Percentiles rank a stretch among this genome's conserved stretches.
These are phyloP conservation scores for Petroica traversi DNA, from an alignment of 2,113 vertebrate species.

Conservation along the genomic window DNA sequence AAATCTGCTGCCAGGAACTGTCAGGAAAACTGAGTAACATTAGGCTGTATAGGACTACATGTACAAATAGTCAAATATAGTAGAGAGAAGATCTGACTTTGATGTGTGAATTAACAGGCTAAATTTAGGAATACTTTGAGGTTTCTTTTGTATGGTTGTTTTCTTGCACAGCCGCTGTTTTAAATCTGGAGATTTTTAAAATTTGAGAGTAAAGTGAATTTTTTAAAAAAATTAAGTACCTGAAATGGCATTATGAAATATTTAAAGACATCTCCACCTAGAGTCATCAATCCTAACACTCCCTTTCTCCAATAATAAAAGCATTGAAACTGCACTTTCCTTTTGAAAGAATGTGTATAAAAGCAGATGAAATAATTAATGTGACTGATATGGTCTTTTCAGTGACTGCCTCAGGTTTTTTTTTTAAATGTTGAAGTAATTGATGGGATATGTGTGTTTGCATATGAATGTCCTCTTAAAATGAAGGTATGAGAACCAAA, in stretches of 20 bases:
- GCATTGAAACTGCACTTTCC: not conserved
- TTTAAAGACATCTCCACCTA: not conserved
- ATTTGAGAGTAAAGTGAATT: not conserved
- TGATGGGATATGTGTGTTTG: not conserved
- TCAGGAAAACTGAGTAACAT: not conserved
- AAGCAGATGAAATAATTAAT: not conserved
- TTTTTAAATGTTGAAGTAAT: not conserved
- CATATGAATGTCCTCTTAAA: not conserved
- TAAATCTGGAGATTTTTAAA: not conserved
- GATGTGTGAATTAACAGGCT: not conserved
- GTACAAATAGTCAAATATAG: not conserved
- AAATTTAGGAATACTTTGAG: not conserved
- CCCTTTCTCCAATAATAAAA: not conserved
- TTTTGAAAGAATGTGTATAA: not conserved
- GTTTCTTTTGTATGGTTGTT: not conserved
- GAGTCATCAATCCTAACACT: not conserved
- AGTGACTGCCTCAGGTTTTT: not conserved
- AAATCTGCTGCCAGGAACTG: not conserved
- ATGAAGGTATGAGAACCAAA: not conserved
- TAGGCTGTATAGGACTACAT: not conserved
- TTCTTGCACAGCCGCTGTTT: not conserved
- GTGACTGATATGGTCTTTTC: not conserved
- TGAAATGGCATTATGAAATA: not conserved
- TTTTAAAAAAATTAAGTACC: not conserved
- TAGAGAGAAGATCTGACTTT: not conserved